Conservation (phyloP, 92 coral and sea anemone species). For the Zoanthus gigantus region DNA sequence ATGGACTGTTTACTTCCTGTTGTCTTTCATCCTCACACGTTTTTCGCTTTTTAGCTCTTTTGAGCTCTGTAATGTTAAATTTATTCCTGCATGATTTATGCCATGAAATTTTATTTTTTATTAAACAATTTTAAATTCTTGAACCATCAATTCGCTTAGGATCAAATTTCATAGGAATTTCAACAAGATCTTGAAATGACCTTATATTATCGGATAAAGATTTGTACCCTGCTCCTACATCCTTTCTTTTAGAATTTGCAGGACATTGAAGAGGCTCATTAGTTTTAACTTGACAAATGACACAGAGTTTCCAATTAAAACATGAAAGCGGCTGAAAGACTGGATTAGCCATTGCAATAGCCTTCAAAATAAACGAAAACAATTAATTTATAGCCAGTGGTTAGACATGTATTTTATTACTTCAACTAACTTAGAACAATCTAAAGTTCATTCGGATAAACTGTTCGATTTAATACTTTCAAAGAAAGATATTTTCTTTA, state of each 20-base stretch:
- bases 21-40: too few relatives aligned
- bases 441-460: too few relatives aligned
- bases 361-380: too few relatives aligned
- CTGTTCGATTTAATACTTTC: too few relatives aligned
- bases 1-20: not conserved
- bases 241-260: conserved; percentile 59
- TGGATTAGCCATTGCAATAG: too few relatives aligned
- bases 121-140: conserved; percentile 42
- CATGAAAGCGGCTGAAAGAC: too few relatives aligned
- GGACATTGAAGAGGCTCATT: conserved; percentile 57
- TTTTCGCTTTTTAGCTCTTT: conserved; percentile 5
- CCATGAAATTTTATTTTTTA: conserved; percentile 41
- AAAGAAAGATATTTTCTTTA: too few relatives aligned
- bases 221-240: conserved; percentile 51
- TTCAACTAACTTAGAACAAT: too few relatives aligned
- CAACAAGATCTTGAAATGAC: conserved; percentile 48
- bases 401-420: too few relatives aligned
- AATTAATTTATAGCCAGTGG: too few relatives aligned
- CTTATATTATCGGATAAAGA: conserved; percentile 45
- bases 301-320: conserved; percentile 32
- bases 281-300: conserved; percentile 55
- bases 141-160: conserved; percentile 54
- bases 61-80: conserved; percentile 37
- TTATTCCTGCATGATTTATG: conserved; percentile 48
- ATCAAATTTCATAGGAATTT: conserved; percentile 33